These are phyloP conservation scores for Hapalemur alaotrensis DNA, from an alignment of 2,797 vertebrate species.

Conservation along the genomic window DNA sequence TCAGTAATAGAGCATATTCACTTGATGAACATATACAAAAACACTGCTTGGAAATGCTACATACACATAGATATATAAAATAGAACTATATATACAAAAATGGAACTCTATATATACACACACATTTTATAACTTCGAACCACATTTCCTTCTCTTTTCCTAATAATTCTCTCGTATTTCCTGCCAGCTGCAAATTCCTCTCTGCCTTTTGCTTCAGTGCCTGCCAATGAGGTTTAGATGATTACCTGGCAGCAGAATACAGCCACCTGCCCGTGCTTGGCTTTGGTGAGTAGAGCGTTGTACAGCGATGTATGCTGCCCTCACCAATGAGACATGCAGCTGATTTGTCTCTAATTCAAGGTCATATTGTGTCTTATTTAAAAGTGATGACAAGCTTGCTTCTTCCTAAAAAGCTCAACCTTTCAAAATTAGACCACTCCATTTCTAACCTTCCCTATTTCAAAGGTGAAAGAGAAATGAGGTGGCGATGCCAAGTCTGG, in stretches of 20 bases:
- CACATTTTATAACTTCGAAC: not conserved
- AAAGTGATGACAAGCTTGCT: slow-evolving; percentile 38
- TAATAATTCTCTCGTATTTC: slow-evolving; percentile 43
- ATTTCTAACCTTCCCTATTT: slow-evolving; percentile 58
- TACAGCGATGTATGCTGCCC: not conserved
- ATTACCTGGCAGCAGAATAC: slow-evolving; percentile 52
- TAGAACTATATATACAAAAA: not conserved
- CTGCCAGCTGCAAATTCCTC: slow-evolving; percentile 71
- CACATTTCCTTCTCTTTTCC: slow-evolving; percentile 18
- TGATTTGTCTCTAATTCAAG: slow-evolving; percentile 51
- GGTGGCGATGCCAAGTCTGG: not conserved
- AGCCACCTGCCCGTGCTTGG: slow-evolving; percentile 69
- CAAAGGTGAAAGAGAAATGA: slow-evolving; percentile 49
- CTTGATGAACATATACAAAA: not conserved
- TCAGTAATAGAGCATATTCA: not conserved
- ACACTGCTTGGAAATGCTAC: not conserved
- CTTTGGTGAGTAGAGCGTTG: not conserved
- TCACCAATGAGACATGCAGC: slow-evolving; percentile 46
- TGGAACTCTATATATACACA: not conserved
- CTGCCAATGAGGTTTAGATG: slow-evolving; percentile 68
- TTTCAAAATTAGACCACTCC: not conserved
- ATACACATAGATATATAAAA: not conserved
- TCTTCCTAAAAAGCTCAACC: slow-evolving; percentile 7
- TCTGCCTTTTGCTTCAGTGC: slow-evolving; percentile 47
- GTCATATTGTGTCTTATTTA: slow-evolving; percentile 22